Evolutionary conservation across 2,797 vertebrate genomes (phyloP), one percentile per base, ranked within the genome.

Genomic region (Coluber constrictor): DNA sequence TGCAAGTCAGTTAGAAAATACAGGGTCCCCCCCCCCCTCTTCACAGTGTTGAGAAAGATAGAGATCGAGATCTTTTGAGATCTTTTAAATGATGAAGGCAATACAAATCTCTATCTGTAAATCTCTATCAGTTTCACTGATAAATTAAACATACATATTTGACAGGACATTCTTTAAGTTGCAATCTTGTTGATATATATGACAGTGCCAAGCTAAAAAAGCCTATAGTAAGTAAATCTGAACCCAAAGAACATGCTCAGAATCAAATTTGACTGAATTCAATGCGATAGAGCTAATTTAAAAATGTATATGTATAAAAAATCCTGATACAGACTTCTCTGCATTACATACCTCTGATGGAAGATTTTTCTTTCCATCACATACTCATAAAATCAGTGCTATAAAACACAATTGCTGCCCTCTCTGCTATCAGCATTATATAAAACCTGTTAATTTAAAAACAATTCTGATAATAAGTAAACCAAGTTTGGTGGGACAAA

Each of bases 91-190:
- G 90, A 95, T 93, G 95, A 95, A 96, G 27, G 93, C 29, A 92
- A 91, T 56, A 25, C 66, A 95, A 95, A 95, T 94, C 27, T 27
- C 60, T 95, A 95, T 95, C 91, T 95, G 90, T 95, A 92, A 25
- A 90, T 51, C 56, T 51, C 87, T 96, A 94, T 89, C 4, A 18
- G 54, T 66, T 94, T 95, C 88, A 92, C 27, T 59, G 61, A 86
- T 93, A 91, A 57, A 91, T 63, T 93, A 92, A 95, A 55, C 66
- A 79, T 25, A n/a, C 4, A 9, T 6, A 47, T 47, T 86, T 86
- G 11, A 60, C 43, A 83, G 74, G 37, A 83, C 37, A 83, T 3
- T 83, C 37, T 83, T 83, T 83, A 83, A 83, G 43, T 83, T 83
- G 70, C 32, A 79, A 18, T 79, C 32, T 79, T 79, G 74, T 47